Percentiles rank a stretch among this genome's conserved stretches.
phyloP scores from a whole-genome alignment of 2,888 invertebrate genomes.

The Heliconius aoede region DNA sequence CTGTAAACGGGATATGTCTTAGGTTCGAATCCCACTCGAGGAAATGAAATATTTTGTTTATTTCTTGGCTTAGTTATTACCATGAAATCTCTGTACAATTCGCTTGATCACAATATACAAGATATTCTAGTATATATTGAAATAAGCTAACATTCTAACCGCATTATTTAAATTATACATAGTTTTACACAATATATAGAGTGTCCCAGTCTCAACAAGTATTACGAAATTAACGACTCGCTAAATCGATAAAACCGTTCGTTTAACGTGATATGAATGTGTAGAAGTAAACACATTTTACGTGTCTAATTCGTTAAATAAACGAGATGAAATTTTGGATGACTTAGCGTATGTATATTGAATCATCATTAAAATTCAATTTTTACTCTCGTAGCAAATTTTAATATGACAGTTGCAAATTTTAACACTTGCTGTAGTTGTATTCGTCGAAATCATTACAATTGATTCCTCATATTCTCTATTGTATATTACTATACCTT shows the following conservation, averaged over 20 bases:
- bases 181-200: conserved; percentile 35
- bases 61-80: neutral
- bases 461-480: neutral
- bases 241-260: conserved; percentile 24
- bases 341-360: neutral
- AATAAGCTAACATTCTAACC: conserved; percentile 7
- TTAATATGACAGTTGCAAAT: neutral
- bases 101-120: neutral
- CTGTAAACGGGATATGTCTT: too few species aligned
- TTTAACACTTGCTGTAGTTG: neutral
- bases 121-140: neutral
- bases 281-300: conserved; percentile 13
- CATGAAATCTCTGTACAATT: neutral
- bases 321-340: conserved; percentile 5
- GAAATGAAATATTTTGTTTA: too few species aligned
- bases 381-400: neutral
- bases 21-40: too few species aligned
- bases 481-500: neutral
- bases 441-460: neutral
- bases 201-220: conserved; percentile 29
- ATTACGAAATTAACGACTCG: conserved; percentile 31
- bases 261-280: conserved; percentile 28
- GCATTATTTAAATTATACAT: conserved; percentile 12
- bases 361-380: neutral
- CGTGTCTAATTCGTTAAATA: neutral